phyloP scores from a whole-genome alignment of 1,140 invertebrate genomes.

The Cydia amplana region DNA sequence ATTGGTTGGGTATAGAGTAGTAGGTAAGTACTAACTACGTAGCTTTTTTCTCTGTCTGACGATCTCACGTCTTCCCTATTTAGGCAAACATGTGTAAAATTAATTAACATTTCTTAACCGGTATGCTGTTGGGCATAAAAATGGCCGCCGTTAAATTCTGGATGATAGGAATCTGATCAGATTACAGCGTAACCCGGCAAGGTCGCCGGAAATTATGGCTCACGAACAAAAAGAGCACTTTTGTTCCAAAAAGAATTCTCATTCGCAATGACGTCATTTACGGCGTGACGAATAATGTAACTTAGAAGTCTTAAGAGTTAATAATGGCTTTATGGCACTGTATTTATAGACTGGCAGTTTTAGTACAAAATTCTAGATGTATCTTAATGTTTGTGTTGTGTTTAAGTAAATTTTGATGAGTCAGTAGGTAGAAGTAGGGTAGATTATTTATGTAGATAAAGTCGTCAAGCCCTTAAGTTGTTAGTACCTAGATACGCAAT shows the following conservation, averaged over 20 bases:
- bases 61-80: too few relatives aligned
- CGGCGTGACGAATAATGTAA: slow-evolving; percentile 24
- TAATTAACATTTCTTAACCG: slow-evolving; percentile 4
- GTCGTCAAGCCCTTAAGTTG: neutral
- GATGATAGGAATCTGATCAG: slow-evolving; percentile 28
- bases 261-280: slow-evolving; percentile 20
- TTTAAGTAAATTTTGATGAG: neutral
- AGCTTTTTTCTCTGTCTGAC: too few relatives aligned
- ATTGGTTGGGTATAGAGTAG: too few relatives aligned
- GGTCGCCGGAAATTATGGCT: slow-evolving; percentile 29
- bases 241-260: slow-evolving; percentile 2
- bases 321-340: slow-evolving; percentile 2
- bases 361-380: neutral
- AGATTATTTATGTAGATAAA: neutral
- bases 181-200: slow-evolving; percentile 15
- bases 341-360: slow-evolving; percentile 5
- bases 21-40: too few relatives aligned
- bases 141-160: neutral
- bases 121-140: neutral
- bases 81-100: neutral
- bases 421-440: neutral
- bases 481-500: too few relatives aligned
- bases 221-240: slow-evolving; percentile 29
- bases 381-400: neutral
- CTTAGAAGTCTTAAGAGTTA: slow-evolving; percentile 1